Evolutionary conservation across 2,888 invertebrate species (phyloP), one percentile per base, ranked within the genome.

Genomic region (Parnassius apollo): DNA sequence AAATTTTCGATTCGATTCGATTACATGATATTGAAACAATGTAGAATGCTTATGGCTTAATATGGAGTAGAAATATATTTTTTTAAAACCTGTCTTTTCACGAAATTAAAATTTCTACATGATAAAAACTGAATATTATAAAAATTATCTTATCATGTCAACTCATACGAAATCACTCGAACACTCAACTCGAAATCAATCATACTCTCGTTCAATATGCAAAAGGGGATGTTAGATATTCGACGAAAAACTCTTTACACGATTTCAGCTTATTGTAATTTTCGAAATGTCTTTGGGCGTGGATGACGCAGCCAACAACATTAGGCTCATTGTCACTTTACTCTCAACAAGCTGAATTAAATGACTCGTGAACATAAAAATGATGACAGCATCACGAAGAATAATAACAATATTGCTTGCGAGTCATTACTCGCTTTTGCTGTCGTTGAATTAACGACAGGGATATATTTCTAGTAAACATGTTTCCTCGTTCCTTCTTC

Each of bases 281-380:
- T 78, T 75, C 71, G 68, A 70, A 62, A 69, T 69, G 70, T 71
- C 70, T 71, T 69, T 68, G 68, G 62, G 64, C 64, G 68, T 74
- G 72, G 72, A 71, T 68, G 70, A 66, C 64, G 59, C 56, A 46
- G 62, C 58, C 59, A 46, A 70, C 67, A 70, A 74, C 73, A 79
- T 81, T 81, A 78, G 68, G 64, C 73, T 80, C 77, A 82, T 83
- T 85, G 82, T 71, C 65, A 64, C 66, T 65, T 64, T 60, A 75
- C 76, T 74, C 79, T 77, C 77, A 79, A 75, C 81, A 80, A 81
- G 77, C 79, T 78, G 81, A 81, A 81, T 68, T 84, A 77, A 84
- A 82, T 82, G 81, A 76, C 68, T 70, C 71, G 71, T 69, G 52
- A 50, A 61, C 64, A 65, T 59, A 66, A 68, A 67, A 67, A 59